Evolutionary conservation across 64 coral and sea anemone genomes (phyloP), one percentile per base, ranked within the genome.

Genomic region (Stichodactyla helianthus): DNA sequence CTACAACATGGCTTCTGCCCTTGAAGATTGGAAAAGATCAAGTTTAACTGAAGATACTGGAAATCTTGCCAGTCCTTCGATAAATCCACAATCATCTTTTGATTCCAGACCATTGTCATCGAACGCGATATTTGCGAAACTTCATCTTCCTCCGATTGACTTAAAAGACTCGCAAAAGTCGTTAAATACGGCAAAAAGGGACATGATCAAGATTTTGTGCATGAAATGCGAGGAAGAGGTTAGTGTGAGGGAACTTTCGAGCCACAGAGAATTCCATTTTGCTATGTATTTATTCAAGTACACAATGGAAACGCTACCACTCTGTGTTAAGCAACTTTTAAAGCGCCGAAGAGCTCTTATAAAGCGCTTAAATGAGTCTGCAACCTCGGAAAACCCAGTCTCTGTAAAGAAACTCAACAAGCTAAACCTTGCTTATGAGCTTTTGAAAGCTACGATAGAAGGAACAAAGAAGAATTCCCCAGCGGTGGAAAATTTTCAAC

Each of bases 221-320:
- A 84, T 97, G 94, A 92, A 92, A 77, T 97, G 94, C 70, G 94
- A 93, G 31, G 94, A 97, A 93, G 94, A 97, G 87, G 89, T 93
- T 0, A 87, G 79, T 20, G 88, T 97, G 53, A 83, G 88, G 50
- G 85, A 94, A 25, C 86, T 98, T 51, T 77, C 84, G 82, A 89
- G 91, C 51, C 95, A 98, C 82, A 93, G 93, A 26, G 89, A 92
- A 57, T 89, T 93, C 56, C 95, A 98, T 83, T 44, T 83, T 11
- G 95, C 93, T 1, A 25, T 98, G 54, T 83, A 79, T 83, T 86
- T 94, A 16, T 94, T 94, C 61, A 77, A 82, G 31, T 98, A 85
- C 55, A 89, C 83, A 18, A 59, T 98, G 35, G 89, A 92, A 10
- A 87, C 71, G 9, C 92, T 94, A 79, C 95, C 95, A 17, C 31